A percentile compares a stretch with the other conserved stretches of the same genome.
These are phyloP conservation scores for Nylanderia fulva DNA, from an alignment of 1,140 invertebrate species.

Conservation along the genomic window DNA sequence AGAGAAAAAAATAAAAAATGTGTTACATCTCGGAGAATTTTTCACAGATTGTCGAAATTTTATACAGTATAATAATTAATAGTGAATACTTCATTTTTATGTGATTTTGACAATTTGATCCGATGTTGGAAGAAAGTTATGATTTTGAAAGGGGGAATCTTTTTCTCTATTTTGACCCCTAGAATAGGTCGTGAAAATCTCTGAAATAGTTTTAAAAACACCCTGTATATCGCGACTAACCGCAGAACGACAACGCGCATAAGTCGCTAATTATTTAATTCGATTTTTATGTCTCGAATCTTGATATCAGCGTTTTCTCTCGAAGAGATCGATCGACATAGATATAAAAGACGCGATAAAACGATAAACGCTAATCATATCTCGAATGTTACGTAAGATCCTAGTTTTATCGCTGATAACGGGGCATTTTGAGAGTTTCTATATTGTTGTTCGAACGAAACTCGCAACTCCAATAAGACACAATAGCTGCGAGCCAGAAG, in stretches of 20 bases:
- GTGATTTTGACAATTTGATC: too few relatives aligned
- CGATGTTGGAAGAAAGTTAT: too few relatives aligned
- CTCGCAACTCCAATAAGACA: slow-evolving; percentile 5
- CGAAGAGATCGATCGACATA: neutral
- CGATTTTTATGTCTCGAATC: neutral
- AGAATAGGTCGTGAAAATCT: too few relatives aligned
- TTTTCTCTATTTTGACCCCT: too few relatives aligned
- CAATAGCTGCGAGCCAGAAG: slow-evolving; percentile 9
- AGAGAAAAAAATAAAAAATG: too few relatives aligned
- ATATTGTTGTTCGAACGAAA: neutral
- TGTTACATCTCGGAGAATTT: too few relatives aligned
- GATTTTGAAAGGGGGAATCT: too few relatives aligned
- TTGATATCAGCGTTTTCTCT: neutral
- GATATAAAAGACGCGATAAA: slow-evolving; percentile 35
- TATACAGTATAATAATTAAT: too few relatives aligned
- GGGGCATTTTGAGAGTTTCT: neutral
- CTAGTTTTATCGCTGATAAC: slow-evolving; percentile 41
- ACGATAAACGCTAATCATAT: neutral
- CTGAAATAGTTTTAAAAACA: too few relatives aligned
- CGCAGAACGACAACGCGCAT: neutral
- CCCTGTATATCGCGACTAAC: slow-evolving; percentile 8
- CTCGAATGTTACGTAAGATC: slow-evolving; percentile 5
- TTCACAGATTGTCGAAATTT: too few relatives aligned
- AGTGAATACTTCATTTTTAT: too few relatives aligned
- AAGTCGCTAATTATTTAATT: slow-evolving; percentile 20